These are phyloP conservation scores for Agriopis leucophaearia DNA, from an alignment of 2,888 invertebrate species.

Conservation along the genomic window DNA sequence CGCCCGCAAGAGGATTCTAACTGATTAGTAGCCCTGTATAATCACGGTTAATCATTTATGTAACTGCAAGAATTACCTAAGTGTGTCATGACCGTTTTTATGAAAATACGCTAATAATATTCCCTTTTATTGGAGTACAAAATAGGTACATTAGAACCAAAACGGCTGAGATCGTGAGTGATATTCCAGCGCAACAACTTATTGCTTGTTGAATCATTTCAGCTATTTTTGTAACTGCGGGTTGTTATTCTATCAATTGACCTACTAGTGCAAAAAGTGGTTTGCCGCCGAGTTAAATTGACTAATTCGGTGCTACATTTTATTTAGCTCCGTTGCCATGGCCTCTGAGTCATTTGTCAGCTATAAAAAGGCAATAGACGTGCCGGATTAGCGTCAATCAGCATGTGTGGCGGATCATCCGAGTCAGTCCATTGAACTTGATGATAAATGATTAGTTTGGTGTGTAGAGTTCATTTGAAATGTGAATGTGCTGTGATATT, in stretches of 20 bases:
- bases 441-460: slow-evolving; percentile 42
- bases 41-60: too few relatives aligned
- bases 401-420: slow-evolving; percentile 57
- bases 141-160: background rate
- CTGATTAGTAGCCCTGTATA: too few relatives aligned
- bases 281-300: slow-evolving; percentile 28
- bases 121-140: too few relatives aligned
- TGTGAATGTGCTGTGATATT: slow-evolving; percentile 33
- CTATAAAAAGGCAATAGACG: slow-evolving; percentile 49
- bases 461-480: slow-evolving; percentile 41
- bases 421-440: slow-evolving; percentile 56
- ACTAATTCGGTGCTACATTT: slow-evolving; percentile 30
- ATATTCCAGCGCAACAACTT: too few relatives aligned
- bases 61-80: too few relatives aligned
- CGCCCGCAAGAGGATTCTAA: too few relatives aligned
- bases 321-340: slow-evolving; percentile 20
- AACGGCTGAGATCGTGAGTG: background rate
- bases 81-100: too few relatives aligned
- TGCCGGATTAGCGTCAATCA: slow-evolving; percentile 56
- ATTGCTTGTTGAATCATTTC: background rate
- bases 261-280: slow-evolving; percentile 14
- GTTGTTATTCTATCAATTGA: slow-evolving; percentile 13
- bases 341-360: slow-evolving; percentile 39
- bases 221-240: slow-evolving; percentile 1
- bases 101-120: too few relatives aligned